Percentiles rank a stretch among this genome's conserved stretches.
Evolutionary conservation across 2,888 invertebrate genomes (phyloP).

Genomic region (Lamellibrachia satsuma): DNA sequence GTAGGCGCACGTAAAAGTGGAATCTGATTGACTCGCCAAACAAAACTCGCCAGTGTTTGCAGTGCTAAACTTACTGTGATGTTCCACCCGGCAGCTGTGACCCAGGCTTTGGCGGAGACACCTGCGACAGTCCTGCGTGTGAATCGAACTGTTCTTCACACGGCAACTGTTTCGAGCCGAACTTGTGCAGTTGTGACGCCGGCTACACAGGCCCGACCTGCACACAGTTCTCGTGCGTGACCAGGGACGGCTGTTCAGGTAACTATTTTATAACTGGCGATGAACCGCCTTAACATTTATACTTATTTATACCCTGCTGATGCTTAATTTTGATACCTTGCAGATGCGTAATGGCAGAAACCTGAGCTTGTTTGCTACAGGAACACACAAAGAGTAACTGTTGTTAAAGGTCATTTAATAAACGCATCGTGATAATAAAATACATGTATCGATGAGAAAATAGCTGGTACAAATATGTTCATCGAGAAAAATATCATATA

Average conservation of each 20-base stretch:
- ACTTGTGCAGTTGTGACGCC: constrained; percentile 25
- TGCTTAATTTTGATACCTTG: too few relatives aligned
- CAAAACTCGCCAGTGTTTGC: neutral
- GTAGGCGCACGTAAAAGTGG: too few relatives aligned
- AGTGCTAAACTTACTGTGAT: neutral
- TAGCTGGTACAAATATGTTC: too few relatives aligned
- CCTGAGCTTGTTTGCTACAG: too few relatives aligned
- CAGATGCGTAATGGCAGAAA: too few relatives aligned
- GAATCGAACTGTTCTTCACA: neutral
- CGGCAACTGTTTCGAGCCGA: constrained; percentile 23
- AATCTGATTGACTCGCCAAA: neutral
- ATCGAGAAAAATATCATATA: too few relatives aligned
- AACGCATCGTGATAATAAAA: too few relatives aligned
- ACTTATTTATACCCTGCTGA: too few relatives aligned
- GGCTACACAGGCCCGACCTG: constrained; percentile 24
- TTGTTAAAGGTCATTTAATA: too few relatives aligned
- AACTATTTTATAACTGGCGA: neutral
- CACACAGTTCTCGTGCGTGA: constrained; percentile 21
- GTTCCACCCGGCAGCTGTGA: constrained; percentile 17
- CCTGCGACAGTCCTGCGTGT: neutral
- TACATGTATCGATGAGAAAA: too few relatives aligned
- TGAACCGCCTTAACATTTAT: neutral
- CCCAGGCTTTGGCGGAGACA: constrained; percentile 18
- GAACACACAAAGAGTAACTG: too few relatives aligned
- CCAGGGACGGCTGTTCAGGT: constrained; percentile 21